phyloP scores from a whole-genome alignment of 2,888 invertebrate genomes.

The Caprella mutica region DNA sequence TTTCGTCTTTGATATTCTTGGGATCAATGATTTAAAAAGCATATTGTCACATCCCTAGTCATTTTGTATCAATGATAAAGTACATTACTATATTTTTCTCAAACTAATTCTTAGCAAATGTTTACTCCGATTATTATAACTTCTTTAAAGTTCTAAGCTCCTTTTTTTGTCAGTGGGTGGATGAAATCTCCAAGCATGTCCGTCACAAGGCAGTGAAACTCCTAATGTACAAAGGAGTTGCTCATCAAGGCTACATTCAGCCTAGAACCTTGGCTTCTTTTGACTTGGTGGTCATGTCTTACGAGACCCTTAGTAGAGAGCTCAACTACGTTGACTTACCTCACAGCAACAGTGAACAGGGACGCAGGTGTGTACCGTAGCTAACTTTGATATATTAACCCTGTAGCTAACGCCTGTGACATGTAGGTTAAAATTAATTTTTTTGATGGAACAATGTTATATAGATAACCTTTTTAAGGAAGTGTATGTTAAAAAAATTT shows the following conservation, averaged over 20 bases:
- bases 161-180: constrained; percentile 51
- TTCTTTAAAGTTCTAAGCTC: too few relatives aligned
- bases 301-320: constrained; percentile 52
- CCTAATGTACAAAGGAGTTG: constrained; percentile 44
- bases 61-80: too few relatives aligned
- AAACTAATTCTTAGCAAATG: too few relatives aligned
- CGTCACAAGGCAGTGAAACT: constrained; percentile 41
- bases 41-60: too few relatives aligned
- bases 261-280: constrained; percentile 52
- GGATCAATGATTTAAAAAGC: too few relatives aligned
- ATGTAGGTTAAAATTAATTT: too few relatives aligned
- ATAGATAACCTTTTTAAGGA: too few relatives aligned
- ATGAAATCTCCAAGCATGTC: constrained; percentile 56
- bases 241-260: constrained; percentile 48
- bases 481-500: too few relatives aligned
- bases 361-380: constrained; percentile 34
- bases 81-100: too few relatives aligned
- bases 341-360: constrained; percentile 42
- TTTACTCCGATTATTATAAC: too few relatives aligned
- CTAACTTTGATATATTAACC: constrained; percentile 12
- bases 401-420: neutral
- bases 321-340: constrained; percentile 50
- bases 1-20: too few relatives aligned
- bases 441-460: too few relatives aligned
- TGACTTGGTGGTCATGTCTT: constrained; percentile 63